A percentile compares a stretch with the other conserved stretches of the same genome.
Evolutionary conservation across 2,113 vertebrate genomes (phyloP).

Genomic region (Misgurnus anguillicaudatus): DNA sequence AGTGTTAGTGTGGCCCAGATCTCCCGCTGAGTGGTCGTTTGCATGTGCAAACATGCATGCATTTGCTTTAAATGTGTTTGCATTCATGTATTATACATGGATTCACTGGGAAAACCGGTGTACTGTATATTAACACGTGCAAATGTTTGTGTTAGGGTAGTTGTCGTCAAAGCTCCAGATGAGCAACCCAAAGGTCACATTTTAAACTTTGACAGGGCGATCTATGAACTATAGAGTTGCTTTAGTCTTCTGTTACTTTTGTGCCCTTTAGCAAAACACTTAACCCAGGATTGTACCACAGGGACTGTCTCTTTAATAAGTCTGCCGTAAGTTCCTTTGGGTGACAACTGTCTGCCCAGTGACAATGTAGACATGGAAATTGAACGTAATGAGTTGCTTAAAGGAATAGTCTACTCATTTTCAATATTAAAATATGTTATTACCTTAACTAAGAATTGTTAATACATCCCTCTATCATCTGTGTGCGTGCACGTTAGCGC

Average conservation of each 20-base stretch:
- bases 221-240: conserved; percentile 17
- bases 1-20: conserved; percentile 32
- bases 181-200: conserved; percentile 28
- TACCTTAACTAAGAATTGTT: no score
- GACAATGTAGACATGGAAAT: background rate
- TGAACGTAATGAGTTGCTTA: background rate
- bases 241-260: background rate
- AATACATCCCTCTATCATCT: no score
- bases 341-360: background rate
- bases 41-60: conserved; percentile 38
- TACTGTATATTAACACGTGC: conserved; percentile 4
- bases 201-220: conserved; percentile 2
- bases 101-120: conserved; percentile 17
- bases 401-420: no score
- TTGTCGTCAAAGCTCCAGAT: background rate
- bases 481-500: no score
- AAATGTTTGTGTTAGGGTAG: conserved; percentile 6
- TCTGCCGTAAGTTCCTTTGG: conserved; percentile 3
- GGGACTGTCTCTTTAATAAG: background rate
- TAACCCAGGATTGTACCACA: conserved; percentile 6
- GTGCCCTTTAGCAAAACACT: conserved; percentile 6
- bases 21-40: conserved; percentile 39
- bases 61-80: conserved; percentile 47
- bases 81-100: conserved; percentile 54
- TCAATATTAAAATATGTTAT: no score